phyloP scores from a whole-genome alignment of 2,113 vertebrate species.

The Pheucticus melanocephalus region DNA sequence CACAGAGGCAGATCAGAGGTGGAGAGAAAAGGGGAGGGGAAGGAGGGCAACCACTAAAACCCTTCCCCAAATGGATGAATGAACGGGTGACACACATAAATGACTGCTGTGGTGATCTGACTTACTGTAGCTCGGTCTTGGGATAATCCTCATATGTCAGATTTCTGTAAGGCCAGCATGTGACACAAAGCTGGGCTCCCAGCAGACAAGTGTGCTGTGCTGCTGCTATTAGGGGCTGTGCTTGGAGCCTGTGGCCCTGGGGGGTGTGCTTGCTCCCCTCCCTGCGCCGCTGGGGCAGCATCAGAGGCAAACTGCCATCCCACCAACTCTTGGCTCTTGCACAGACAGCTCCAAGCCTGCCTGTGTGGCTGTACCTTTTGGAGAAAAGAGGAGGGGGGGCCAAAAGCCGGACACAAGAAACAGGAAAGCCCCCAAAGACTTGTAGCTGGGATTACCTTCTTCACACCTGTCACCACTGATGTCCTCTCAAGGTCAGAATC shows the following conservation, averaged over 20 bases:
- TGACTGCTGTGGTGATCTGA: conserved; percentile 6
- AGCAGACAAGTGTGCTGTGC: conserved; percentile 68
- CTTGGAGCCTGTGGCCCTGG: background rate
- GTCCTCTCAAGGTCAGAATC: conserved; percentile 70
- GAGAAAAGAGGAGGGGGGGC: background rate
- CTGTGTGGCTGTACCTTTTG: background rate
- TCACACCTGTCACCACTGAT: conserved; percentile 47
- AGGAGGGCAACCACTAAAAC: background rate
- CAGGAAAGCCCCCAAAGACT: background rate
- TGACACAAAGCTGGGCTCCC: conserved; percentile 74
- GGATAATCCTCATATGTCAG: conserved; percentile 78
- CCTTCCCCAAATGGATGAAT: background rate
- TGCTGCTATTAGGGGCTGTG: conserved; percentile 67
- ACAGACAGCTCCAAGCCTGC: conserved; percentile 26
- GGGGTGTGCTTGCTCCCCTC: background rate
- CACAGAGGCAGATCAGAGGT: background rate
- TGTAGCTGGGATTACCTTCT: conserved; percentile 55
- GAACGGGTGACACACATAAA: conserved; percentile 41
- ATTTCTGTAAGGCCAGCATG: conserved; percentile 74
- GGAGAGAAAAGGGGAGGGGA: background rate
- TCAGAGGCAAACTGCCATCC: conserved; percentile 12
- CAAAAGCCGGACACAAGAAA: background rate
- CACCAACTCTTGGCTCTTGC: background rate
- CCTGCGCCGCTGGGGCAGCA: background rate
- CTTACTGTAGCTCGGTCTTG: conserved; percentile 17